Evolutionary conservation across 2,797 vertebrate genomes (phyloP).

Genomic region (Taeniopygia guttata): DNA sequence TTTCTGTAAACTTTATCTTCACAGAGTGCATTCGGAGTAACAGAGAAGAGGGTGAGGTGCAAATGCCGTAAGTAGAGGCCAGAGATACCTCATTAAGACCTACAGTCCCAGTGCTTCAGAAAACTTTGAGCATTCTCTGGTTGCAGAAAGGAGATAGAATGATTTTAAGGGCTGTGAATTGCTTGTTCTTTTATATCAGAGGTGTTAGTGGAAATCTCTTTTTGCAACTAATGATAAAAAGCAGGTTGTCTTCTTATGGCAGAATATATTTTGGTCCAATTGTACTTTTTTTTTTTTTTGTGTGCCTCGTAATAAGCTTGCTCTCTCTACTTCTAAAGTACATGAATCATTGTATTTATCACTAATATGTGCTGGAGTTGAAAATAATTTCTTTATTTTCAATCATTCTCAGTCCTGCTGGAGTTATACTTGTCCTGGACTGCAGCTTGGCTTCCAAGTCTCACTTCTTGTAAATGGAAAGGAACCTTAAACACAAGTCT

Average conservation of each 20-base stretch:
- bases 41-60: not conserved
- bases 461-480: not conserved
- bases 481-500: not conserved
- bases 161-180: not conserved
- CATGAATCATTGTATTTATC: not conserved
- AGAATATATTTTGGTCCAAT: not conserved
- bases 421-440: not conserved
- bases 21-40: not conserved
- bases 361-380: not conserved
- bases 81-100: not conserved
- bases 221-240: not conserved
- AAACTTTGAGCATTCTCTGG: not conserved
- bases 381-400: not conserved
- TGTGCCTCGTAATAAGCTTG: not conserved
- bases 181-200: not conserved
- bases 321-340: not conserved
- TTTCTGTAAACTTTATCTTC: not conserved
- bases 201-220: not conserved
- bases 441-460: not conserved
- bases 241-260: not conserved
- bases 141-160: not conserved
- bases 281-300: not conserved
- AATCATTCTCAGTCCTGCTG: not conserved
- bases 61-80: not conserved
- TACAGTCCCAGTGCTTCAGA: not conserved